Evolutionary conservation across 1,140 invertebrate genomes (phyloP).

Genomic region (Hyles euphorbiae): DNA sequence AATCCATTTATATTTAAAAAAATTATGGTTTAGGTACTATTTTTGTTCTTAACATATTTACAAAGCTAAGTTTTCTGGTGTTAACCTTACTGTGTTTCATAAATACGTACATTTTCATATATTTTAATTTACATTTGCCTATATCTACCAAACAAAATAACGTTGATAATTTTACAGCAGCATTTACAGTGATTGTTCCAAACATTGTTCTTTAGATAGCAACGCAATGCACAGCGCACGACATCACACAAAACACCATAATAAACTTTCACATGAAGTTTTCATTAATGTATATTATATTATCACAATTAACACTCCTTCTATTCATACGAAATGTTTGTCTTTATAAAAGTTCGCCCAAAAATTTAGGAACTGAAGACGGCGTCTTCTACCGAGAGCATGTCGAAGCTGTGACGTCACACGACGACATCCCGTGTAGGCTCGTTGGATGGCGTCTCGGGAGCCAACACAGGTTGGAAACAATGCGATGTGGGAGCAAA

Average conservation of each 20-base stretch:
- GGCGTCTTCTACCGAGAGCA: conserved; percentile 67
- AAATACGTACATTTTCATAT: conserved; percentile 67
- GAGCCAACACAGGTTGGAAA: conserved; percentile 77
- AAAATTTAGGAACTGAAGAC: conserved; percentile 68
- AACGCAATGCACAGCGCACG: conserved; percentile 24
- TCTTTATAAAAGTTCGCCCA: conserved; percentile 42
- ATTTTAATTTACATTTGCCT: conserved; percentile 69
- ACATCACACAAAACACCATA: conserved; percentile 34
- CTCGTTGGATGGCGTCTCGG: conserved; percentile 59
- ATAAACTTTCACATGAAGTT: conserved; percentile 42
- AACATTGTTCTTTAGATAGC: conserved; percentile 35
- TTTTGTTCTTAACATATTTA: conserved; percentile 65
- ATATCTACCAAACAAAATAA: conserved; percentile 61
- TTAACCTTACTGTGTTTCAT: conserved; percentile 73
- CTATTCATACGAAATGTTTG: conserved; percentile 31
- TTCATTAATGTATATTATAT: conserved; percentile 32
- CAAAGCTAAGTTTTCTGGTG: conserved; percentile 70
- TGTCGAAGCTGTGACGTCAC: conserved; percentile 78
- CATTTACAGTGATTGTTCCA: conserved; percentile 52
- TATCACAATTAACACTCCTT: conserved; percentile 56
- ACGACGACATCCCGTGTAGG: conserved; percentile 74
- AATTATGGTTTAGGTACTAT: conserved; percentile 50
- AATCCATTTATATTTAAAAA: conserved; percentile 51
- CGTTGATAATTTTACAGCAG: conserved; percentile 54
- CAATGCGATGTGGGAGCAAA: conserved; percentile 69